Evolutionary conservation across 2,113 vertebrate species (phyloP).

Genomic region (Phylloscopus trochiloides): DNA sequence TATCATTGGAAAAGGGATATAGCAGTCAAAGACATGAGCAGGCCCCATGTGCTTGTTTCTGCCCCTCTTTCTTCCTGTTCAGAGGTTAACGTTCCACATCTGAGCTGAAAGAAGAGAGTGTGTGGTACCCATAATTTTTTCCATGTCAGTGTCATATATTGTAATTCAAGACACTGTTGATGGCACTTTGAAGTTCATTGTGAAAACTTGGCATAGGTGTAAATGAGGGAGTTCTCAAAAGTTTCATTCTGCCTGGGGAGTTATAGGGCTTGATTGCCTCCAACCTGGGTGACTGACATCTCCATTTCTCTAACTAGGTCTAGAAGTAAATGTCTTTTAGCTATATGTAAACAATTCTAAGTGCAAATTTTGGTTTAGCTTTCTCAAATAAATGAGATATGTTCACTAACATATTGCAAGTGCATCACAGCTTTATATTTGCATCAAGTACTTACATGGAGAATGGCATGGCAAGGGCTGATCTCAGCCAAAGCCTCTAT

Average conservation of each 20-base stretch:
- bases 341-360: neutral
- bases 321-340: neutral
- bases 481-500: neutral
- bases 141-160: neutral
- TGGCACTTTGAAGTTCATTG: neutral
- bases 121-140: neutral
- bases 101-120: neutral
- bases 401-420: neutral
- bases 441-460: neutral
- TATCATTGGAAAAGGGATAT: neutral
- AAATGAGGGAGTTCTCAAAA: neutral
- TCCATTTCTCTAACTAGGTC: neutral
- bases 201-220: neutral
- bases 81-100: neutral
- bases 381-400: neutral
- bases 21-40: neutral
- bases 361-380: neutral
- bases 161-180: neutral
- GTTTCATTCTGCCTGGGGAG: neutral
- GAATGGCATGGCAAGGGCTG: neutral
- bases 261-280: neutral
- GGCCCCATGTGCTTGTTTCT: neutral
- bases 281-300: neutral
- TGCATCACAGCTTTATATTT: neutral
- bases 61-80: neutral